These are phyloP conservation scores for Prosapia bicincta DNA, from an alignment of 2,888 invertebrate genomes.

Conservation along the genomic window DNA sequence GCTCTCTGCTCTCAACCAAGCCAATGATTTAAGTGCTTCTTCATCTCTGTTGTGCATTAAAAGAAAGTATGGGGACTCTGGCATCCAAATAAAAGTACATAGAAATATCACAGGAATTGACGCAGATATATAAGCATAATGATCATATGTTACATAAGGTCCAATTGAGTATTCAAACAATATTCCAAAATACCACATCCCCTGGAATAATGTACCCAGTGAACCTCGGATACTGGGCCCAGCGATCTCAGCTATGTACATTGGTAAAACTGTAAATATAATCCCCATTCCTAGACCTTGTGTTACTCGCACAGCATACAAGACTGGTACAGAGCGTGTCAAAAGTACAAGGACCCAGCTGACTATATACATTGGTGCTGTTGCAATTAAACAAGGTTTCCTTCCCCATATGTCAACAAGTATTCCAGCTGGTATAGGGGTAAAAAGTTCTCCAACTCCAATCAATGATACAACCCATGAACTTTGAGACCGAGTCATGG, in stretches of 20 bases:
- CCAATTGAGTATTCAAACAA: conserved; percentile 36
- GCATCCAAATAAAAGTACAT: conserved; percentile 54
- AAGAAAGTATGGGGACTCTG: conserved; percentile 60
- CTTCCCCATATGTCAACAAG: conserved; percentile 36
- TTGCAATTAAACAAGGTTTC: conserved; percentile 35
- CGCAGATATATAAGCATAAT: conserved; percentile 47
- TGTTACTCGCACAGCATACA: conserved; percentile 35
- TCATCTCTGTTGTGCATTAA: conserved; percentile 51
- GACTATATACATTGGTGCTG: conserved; percentile 35
- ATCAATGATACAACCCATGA: conserved; percentile 39
- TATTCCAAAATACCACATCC: conserved; percentile 37
- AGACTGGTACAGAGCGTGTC: conserved; percentile 31
- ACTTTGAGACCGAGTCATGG: conserved; percentile 33
- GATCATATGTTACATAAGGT: conserved; percentile 44
- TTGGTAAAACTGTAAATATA: conserved; percentile 37
- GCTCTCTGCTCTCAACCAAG: conserved; percentile 28
- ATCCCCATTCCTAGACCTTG: conserved; percentile 38
- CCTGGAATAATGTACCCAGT: conserved; percentile 38
- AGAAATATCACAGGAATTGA: conserved; percentile 52
- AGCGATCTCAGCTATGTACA: conserved; percentile 39
- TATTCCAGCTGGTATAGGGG: conserved; percentile 38
- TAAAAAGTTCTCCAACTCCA: conserved; percentile 38
- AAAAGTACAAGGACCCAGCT: conserved; percentile 37
- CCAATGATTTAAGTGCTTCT: conserved; percentile 45
- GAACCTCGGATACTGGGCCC: conserved; percentile 38